Evolutionary conservation across 2,113 vertebrate species (phyloP), one percentile per base, ranked within the genome.

Genomic region (Rhagologus leucostigma): DNA sequence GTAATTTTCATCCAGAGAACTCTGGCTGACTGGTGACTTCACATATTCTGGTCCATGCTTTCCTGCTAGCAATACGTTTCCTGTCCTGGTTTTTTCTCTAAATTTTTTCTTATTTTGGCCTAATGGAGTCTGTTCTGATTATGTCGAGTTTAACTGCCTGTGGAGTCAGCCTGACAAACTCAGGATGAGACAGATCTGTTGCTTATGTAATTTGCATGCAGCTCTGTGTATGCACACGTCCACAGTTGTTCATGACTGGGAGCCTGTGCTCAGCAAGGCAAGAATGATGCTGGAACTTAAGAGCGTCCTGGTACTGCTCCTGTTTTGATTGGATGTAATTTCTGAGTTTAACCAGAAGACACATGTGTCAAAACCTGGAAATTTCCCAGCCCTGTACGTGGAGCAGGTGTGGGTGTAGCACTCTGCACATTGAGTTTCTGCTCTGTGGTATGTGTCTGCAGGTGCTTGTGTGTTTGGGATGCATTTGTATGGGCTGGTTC

Each of bases 331-430:
- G 1, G 27, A 6, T 87, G 32, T 68, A 44, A 29, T 75, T 82
- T 93, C 35, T 75, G 42, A 44, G 33, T 75, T 82, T 42, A 87
- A 56, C 16, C 9, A 52, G 42, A 63, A 67, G 16, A 55, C 9
- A 10, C 4, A 1, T 12, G 8, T 59, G 21, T 75, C 35, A 59
- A 60, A 44, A 65, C 19, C 52, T 74, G 30, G n/a, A 63, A 1
- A 0, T 71, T 75, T 79, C 33, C 16, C 27, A 76, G 41, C 24
- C 13, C 16, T 64, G 39, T 4, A 8, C 0, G 0, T 52, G 64
- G 69, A 53, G 29, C 3, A 7, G 53, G 8, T 64, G 14, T 0
- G 0, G 11, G 11, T 17, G 15, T 39, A 44, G 32, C 1, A 0
- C 11, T 63, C 17, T 9, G 2, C 23, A 26, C 12, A 0, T 1